A percentile compares a stretch with the other conserved stretches of the same genome.
Evolutionary conservation across 2,113 vertebrate species (phyloP).

Genomic region (Cephalopterus ornatus): DNA sequence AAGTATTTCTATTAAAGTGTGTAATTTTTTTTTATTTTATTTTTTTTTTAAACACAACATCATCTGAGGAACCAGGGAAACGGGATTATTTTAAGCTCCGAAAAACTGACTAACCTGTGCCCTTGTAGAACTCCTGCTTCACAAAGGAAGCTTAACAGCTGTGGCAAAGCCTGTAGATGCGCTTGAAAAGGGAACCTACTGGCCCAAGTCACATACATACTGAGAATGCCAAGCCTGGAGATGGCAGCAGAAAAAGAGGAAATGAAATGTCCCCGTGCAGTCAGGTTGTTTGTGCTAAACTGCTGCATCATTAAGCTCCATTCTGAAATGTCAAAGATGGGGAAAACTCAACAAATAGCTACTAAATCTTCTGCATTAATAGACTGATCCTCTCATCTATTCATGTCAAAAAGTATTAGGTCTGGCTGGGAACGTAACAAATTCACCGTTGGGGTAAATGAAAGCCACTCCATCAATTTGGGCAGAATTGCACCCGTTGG

Average conservation of each 20-base stretch:
- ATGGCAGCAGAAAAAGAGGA: not conserved
- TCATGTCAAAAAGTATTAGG: constrained; percentile 17
- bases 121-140: constrained; percentile 24
- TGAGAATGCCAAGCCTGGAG: not conserved
- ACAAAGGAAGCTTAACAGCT: constrained; percentile 48
- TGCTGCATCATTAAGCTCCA: constrained; percentile 46
- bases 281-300: constrained; percentile 28
- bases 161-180: constrained; percentile 17
- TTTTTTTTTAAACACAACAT: constrained; percentile 44
- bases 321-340: constrained; percentile 52
- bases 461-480: constrained; percentile 39
- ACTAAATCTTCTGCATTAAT: constrained; percentile 58
- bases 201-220: not conserved
- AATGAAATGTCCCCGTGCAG: not conserved
- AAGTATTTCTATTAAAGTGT: constrained; percentile 81
- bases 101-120: constrained; percentile 59
- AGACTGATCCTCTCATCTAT: constrained; percentile 29
- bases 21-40: constrained; percentile 40
- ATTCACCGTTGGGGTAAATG: constrained; percentile 47
- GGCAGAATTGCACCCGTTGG: not conserved
- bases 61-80: constrained; percentile 64
- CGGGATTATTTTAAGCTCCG: constrained; percentile 54
- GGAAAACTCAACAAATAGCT: constrained; percentile 32
- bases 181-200: constrained; percentile 13
- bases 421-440: constrained; percentile 45